Evolutionary conservation across 2,113 vertebrate genomes (phyloP).

Genomic region (Plestiodon gilberti): DNA sequence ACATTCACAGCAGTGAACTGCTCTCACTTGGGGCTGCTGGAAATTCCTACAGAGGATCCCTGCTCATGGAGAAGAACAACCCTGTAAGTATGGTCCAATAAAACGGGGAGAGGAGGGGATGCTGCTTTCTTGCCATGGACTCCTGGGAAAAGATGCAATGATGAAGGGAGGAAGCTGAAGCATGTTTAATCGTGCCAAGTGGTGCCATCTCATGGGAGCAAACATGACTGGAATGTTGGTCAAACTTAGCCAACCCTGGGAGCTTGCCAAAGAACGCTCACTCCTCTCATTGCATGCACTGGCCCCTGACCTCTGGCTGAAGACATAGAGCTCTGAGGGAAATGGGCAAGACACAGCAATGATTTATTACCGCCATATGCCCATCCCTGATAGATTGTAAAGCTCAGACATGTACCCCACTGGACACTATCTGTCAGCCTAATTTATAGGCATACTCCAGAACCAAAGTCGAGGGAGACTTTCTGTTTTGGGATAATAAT

Average conservation of each 20-base stretch:
- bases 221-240: not conserved
- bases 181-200: not conserved
- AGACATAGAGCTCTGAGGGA: not conserved
- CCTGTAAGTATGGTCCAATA: not conserved
- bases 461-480: not conserved
- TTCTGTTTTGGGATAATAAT: not conserved
- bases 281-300: not conserved
- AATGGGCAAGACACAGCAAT: not conserved
- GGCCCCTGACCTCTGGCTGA: not conserved
- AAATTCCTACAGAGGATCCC: not conserved
- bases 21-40: constrained; percentile 21
- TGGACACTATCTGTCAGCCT: no score
- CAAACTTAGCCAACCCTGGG: not conserved
- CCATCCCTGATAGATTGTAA: not conserved
- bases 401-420: not conserved
- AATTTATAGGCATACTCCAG: not conserved
- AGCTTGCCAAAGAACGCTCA: not conserved
- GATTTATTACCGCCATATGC: not conserved
- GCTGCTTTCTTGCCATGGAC: not conserved
- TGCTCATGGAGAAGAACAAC: not conserved
- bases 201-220: not conserved
- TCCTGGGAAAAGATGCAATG: rapidly evolving
- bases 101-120: no score
- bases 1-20: constrained; percentile 2
- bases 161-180: not conserved